A percentile compares a stretch with the other conserved stretches of the same genome.
These are phyloP conservation scores for Macrophya annulata DNA, from an alignment of 2,888 invertebrate genomes.

Conservation along the genomic window DNA sequence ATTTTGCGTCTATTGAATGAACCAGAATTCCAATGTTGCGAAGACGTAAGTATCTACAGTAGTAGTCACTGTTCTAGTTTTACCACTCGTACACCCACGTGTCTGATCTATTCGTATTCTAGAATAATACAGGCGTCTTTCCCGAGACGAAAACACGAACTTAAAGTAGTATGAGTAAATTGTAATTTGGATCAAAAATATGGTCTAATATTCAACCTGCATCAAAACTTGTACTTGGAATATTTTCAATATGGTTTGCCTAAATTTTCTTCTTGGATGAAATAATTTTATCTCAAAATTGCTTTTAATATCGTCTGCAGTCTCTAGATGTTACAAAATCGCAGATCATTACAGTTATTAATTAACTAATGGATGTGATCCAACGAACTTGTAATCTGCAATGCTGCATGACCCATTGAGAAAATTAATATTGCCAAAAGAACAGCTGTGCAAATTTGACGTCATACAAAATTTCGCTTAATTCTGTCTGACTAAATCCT, in stretches of 20 bases:
- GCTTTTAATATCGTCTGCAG: background rate
- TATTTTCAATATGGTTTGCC: background rate
- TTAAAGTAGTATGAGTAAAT: conserved; percentile 4
- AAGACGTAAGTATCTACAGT: conserved; percentile 41
- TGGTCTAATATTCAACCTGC: background rate
- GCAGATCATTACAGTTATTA: background rate
- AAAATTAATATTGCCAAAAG: conserved; percentile 20
- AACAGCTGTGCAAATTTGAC: conserved; percentile 2
- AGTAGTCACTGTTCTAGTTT: conserved; percentile 62
- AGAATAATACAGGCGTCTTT: conserved; percentile 36
- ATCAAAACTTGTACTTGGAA: background rate
- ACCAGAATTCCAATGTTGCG: conserved; percentile 62
- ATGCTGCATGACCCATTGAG: conserved; percentile 25
- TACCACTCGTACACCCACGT: conserved; percentile 64
- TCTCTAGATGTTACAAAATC: background rate
- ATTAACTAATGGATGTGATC: conserved; percentile 16
- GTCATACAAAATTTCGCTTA: conserved; percentile 7
- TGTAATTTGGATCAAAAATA: background rate
- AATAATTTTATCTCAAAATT: background rate
- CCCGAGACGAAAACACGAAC: conserved; percentile 1
- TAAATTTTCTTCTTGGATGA: background rate
- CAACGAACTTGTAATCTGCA: conserved; percentile 10
- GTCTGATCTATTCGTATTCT: conserved; percentile 63
- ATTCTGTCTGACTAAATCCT: background rate
- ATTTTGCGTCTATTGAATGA: conserved; percentile 70